These are phyloP conservation scores for Acheta domesticus DNA, from an alignment of 2,888 invertebrate genomes.

Conservation along the genomic window DNA sequence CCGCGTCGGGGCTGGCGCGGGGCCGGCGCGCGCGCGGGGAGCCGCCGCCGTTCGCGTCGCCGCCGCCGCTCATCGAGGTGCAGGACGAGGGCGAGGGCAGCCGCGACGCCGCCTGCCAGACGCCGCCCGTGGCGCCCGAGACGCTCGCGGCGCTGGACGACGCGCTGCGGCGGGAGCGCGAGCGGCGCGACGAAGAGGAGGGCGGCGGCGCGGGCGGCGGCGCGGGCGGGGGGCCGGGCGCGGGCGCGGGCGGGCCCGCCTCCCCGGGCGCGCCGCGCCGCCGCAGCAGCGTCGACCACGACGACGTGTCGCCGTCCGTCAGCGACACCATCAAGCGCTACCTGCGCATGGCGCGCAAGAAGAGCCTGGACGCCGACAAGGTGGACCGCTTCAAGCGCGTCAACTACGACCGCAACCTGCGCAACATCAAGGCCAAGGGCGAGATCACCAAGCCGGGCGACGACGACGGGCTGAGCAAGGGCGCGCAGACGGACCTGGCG, in stretches of 20 bases:
- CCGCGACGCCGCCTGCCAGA: constrained; percentile 58
- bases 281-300: constrained; percentile 76
- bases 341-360: constrained; percentile 81
- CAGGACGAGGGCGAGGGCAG: constrained; percentile 58
- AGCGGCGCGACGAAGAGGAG: constrained; percentile 37
- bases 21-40: constrained; percentile 18
- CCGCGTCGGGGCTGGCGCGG: constrained; percentile 31
- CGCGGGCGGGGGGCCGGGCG: constrained; percentile 20
- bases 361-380: constrained; percentile 77
- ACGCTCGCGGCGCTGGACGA: constrained; percentile 52
- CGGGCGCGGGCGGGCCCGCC: constrained; percentile 31
- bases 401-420: constrained; percentile 79
- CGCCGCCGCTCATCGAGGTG: constrained; percentile 67
- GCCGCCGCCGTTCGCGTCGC: constrained; percentile 46
- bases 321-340: constrained; percentile 84
- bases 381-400: constrained; percentile 80
- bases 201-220: constrained; percentile 30
- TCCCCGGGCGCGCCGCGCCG: constrained; percentile 50
- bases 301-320: constrained; percentile 81
- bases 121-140: constrained; percentile 57
- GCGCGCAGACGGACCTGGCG: constrained; percentile 72
- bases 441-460: constrained; percentile 72
- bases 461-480: constrained; percentile 72
- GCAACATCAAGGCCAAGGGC: constrained; percentile 77
- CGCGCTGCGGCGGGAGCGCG: constrained; percentile 49